Evolutionary conservation across 2,888 invertebrate species (phyloP).

Genomic region (Stenodema calcarata): DNA sequence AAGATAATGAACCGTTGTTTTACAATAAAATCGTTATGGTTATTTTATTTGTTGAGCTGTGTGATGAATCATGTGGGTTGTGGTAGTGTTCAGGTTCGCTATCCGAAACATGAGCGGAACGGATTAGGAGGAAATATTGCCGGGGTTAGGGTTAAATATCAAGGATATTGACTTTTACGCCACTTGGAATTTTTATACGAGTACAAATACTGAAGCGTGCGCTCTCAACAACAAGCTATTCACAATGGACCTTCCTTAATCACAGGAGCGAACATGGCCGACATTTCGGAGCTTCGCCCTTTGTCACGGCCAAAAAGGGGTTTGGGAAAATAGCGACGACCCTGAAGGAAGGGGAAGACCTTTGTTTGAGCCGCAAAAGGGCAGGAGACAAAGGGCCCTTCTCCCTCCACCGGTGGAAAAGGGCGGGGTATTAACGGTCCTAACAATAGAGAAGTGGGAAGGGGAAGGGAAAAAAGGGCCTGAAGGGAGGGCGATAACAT

Average conservation of each 20-base stretch:
- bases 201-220: not conserved
- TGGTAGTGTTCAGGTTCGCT: no score
- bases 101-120: not conserved
- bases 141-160: not conserved
- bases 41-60: no score
- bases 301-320: conserved; percentile 17
- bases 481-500: conserved; percentile 38
- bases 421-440: conserved; percentile 32
- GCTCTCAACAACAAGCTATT: not conserved
- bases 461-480: not conserved
- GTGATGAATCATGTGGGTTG: no score
- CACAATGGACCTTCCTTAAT: conserved; percentile 23
- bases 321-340: not conserved
- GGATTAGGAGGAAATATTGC: not conserved
- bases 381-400: conserved; percentile 23
- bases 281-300: conserved; percentile 38
- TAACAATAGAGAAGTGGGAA: conserved; percentile 25
- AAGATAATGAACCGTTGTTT: no score
- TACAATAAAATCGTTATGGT: no score
- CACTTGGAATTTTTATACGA: not conserved
- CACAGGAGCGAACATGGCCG: conserved; percentile 42
- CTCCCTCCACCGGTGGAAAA: not conserved
- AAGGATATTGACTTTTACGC: not conserved
- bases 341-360: conserved; percentile 11
- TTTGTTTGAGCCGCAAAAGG: conserved; percentile 47